A percentile compares a stretch with the other conserved stretches of the same genome.
Evolutionary conservation across 37 sponge, comb jelly and placozoan genomes (phyloP).

Genomic region (Lycopodina hypogea): DNA sequence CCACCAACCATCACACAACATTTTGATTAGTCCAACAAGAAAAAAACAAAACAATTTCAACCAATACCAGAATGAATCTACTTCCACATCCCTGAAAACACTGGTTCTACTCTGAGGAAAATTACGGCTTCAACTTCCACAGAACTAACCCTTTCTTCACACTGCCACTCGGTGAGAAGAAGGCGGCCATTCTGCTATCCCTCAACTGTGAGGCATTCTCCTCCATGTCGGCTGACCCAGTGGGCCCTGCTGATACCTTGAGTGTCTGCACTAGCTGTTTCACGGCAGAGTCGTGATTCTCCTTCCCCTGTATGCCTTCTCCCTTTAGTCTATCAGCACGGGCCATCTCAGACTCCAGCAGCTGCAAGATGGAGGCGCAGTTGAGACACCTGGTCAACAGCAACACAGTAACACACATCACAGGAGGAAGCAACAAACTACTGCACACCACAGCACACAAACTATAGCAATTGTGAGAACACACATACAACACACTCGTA

Average conservation of each 20-base stretch:
- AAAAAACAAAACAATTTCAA: too few relatives aligned
- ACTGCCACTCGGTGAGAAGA: not conserved
- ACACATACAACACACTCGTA: too few relatives aligned
- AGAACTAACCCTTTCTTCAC: constrained; percentile 9
- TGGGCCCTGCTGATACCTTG: constrained; percentile 13
- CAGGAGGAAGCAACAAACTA: too few relatives aligned
- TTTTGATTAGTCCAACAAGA: too few relatives aligned
- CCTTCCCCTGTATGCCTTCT: constrained; percentile 23
- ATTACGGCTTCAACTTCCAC: too few relatives aligned
- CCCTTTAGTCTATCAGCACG: constrained; percentile 54
- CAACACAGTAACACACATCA: not conserved
- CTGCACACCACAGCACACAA: too few relatives aligned
- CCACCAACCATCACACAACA: too few relatives aligned
- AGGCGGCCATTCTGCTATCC: not conserved
- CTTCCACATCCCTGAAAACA: too few relatives aligned
- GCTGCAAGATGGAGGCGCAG: constrained; percentile 50
- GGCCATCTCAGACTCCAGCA: constrained; percentile 57
- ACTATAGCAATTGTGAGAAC: too few relatives aligned
- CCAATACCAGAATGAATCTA: too few relatives aligned
- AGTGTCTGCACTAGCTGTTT: constrained; percentile 37
- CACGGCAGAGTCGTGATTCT: constrained; percentile 49
- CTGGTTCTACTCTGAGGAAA: too few relatives aligned
- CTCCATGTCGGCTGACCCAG: not conserved
- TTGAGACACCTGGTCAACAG: constrained; percentile 58
- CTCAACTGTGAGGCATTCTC: not conserved